A percentile compares a stretch with the other conserved stretches of the same genome.
These are phyloP conservation scores for Podarcis raffonei DNA, from an alignment of 2,113 vertebrate genomes.

Conservation along the genomic window DNA sequence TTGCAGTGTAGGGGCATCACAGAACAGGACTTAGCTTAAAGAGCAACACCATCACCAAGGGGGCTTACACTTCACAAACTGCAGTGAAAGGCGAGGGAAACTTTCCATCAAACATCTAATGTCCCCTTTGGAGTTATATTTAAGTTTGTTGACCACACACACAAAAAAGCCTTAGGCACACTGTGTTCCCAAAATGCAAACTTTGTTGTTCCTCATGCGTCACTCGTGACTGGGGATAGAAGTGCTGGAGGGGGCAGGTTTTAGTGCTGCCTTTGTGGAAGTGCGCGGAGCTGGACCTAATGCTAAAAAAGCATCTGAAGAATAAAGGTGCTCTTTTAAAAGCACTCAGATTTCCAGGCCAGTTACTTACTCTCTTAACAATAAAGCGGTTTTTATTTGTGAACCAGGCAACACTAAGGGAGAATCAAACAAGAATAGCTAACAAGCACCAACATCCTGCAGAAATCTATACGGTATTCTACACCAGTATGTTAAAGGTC, in stretches of 20 bases:
- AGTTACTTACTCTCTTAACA: neutral
- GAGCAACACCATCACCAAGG: neutral
- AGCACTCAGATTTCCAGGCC: constrained; percentile 19
- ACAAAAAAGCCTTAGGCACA: constrained; percentile 13
- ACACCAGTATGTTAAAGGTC: neutral
- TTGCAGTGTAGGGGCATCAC: neutral
- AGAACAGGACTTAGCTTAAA: neutral
- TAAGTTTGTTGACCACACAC: neutral
- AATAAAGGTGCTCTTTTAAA: constrained; percentile 5
- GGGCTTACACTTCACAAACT: neutral
- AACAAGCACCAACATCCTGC: neutral
- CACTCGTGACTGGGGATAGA: neutral
- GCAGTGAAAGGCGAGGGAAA: neutral
- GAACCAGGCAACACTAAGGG: neutral
- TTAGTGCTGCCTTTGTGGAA: constrained; percentile 39
- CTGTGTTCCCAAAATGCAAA: constrained; percentile 3
- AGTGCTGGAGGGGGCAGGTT: neutral
- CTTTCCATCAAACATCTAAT: neutral
- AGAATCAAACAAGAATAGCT: neutral
- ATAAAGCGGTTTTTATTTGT: neutral
- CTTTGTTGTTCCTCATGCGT: neutral
- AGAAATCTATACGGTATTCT: neutral
- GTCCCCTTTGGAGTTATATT: neutral
- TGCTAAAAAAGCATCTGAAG: constrained; percentile 21
- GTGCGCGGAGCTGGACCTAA: constrained; percentile 43